Conservation (phyloP, 2,113 vertebrate species). For the Agapornis roseicollis region DNA sequence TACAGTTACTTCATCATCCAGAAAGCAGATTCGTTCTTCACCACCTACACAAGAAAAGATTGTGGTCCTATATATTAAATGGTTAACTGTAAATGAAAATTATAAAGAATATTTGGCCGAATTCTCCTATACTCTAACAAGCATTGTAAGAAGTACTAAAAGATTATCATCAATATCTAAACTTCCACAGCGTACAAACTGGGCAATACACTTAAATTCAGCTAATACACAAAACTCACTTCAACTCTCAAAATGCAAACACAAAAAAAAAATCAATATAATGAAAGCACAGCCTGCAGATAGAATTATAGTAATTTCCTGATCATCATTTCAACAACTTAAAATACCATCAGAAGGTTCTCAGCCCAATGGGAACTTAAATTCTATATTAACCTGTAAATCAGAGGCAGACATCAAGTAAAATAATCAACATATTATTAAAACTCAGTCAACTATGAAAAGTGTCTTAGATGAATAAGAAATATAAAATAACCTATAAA, state of each 20-base stretch:
- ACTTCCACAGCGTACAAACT: not conserved
- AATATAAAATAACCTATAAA: conserved; percentile 84
- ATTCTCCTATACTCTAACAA: not conserved
- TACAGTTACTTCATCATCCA: conserved; percentile 80
- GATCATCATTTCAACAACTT: not conserved
- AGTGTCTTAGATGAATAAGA: not conserved
- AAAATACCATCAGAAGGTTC: not conserved
- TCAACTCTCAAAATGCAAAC: not conserved
- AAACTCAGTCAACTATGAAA: not conserved
- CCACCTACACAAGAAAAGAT: conserved; percentile 80
- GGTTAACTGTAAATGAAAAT: not conserved
- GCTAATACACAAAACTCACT: not conserved
- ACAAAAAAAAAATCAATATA: not conserved
- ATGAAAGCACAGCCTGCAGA: not conserved
- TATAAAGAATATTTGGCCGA: not conserved
- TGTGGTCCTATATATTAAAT: not conserved
- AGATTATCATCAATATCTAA: not conserved
- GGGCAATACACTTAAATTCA: not conserved
- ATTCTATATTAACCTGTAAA: not conserved
- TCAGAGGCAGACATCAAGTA: not conserved
- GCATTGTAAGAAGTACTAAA: not conserved
- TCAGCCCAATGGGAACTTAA: not conserved
- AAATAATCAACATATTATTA: not conserved
- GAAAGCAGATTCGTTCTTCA: conserved; percentile 85
- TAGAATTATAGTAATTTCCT: not conserved